Percentiles rank a stretch among this genome's conserved stretches.
These are phyloP conservation scores for Anguilla rostrata DNA, from an alignment of 2,113 vertebrate species.

Conservation along the genomic window DNA sequence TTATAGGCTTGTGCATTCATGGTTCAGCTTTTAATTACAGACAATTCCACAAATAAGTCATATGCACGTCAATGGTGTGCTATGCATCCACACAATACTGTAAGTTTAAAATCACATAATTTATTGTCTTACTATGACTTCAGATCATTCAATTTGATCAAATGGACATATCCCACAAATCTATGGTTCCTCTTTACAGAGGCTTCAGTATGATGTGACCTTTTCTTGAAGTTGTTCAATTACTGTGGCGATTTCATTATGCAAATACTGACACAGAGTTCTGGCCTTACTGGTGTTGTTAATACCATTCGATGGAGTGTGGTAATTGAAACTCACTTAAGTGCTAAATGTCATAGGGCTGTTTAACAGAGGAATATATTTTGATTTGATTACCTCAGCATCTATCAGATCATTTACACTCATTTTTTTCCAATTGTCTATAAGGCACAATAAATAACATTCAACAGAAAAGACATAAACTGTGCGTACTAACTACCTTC, in stretches of 20 bases:
- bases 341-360: background rate
- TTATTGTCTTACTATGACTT: background rate
- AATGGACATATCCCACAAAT: background rate
- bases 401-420: background rate
- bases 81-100: background rate
- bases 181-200: background rate
- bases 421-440: background rate
- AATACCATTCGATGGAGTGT: background rate
- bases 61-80: background rate
- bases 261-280: background rate
- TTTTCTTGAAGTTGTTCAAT: background rate
- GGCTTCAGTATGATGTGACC: background rate
- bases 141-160: background rate
- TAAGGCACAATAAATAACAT: background rate
- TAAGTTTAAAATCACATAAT: slow-evolving; percentile 4
- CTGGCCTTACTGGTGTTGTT: background rate
- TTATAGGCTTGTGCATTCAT: background rate
- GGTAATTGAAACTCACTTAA: slow-evolving; percentile 1
- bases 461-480: background rate
- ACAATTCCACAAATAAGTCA: background rate
- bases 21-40: background rate
- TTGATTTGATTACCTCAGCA: background rate
- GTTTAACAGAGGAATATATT: background rate
- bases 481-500: no score
- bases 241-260: background rate